Conservation (phyloP, 2,888 invertebrate genomes). For the Phymatocera aterrima region DNA sequence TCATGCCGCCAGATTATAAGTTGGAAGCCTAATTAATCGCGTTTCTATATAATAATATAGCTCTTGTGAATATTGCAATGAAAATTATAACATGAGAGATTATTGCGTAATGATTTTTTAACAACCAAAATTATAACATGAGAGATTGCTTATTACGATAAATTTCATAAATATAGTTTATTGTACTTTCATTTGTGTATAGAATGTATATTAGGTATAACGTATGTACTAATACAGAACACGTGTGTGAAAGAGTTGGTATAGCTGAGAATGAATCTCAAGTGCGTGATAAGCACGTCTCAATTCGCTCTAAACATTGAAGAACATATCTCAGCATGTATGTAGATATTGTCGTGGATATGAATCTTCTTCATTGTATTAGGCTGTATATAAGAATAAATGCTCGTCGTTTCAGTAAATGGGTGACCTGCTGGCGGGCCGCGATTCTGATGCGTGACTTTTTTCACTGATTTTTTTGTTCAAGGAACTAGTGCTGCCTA, state of each 20-base stretch:
- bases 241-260: not conserved
- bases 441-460: not conserved
- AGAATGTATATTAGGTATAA: too few relatives aligned
- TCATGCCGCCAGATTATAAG: not conserved
- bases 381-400: not conserved
- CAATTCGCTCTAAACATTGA: not conserved
- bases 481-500: not conserved
- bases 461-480: conserved; percentile 10
- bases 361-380: not conserved
- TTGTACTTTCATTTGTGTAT: conserved; percentile 21
- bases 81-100: conserved; percentile 15
- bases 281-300: not conserved
- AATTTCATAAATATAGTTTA: conserved; percentile 28
- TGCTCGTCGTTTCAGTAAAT: not conserved
- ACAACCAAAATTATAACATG: conserved; percentile 6
- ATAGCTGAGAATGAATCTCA: not conserved
- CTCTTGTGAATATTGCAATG: not conserved
- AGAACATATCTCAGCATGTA: not conserved
- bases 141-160: conserved; percentile 11
- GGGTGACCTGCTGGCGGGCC: not conserved
- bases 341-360: not conserved
- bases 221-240: not conserved
- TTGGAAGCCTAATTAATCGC: conserved; percentile 16
- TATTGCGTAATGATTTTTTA: conserved; percentile 26
- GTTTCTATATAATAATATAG: not conserved